Evolutionary conservation across 1,140 invertebrate species (phyloP), one percentile per base, ranked within the genome.

Genomic region (Drosophila auraria): DNA sequence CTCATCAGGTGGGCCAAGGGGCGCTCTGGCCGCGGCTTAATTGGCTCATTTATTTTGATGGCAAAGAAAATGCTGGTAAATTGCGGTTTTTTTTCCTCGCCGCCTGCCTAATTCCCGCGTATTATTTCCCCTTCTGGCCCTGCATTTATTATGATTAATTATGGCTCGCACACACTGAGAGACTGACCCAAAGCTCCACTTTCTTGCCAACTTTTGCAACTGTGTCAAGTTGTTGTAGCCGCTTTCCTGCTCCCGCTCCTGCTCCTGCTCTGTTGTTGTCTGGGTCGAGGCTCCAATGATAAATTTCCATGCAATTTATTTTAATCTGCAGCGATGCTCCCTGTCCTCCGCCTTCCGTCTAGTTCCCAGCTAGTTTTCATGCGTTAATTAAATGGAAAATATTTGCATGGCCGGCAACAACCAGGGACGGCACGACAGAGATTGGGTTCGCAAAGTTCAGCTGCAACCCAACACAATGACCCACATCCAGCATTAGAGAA

Each of bases 31-130:
- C 65, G 78, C 51, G 60, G 70, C 81, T 90, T 89, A 89, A 89
- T 89, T 89, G 84, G 84, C 84, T 89, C 84, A 89, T 89, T 89
- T 89, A 89, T 90, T 89, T 86, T 90, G 82, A 90, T 90, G 86
- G 84, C 82, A 79, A 84, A 84, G 84, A 84, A 84, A 89, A 87
- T 84, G 78, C 66, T 89, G 63, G 81, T 73, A 83, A 90, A 89
- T 81, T 86, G 82, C 73, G 74, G 69, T 58, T 72, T 80, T 68
- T 58, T 82, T 72, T 82, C 71, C 64, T 69, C 57, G 49, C 59
- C 60, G 25, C 25, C 49, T 12, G 15, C 57, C 47, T 80, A 73
- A 56, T 61, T 59, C 30, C 33, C 9, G n/a, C 51, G 53, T 47
- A 30, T 47, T 30, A 42, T 69, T 56, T 33, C 72, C 53, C 54